Evolutionary conservation across 1,140 invertebrate species (phyloP).

Genomic region (Episyrphus balteatus): DNA sequence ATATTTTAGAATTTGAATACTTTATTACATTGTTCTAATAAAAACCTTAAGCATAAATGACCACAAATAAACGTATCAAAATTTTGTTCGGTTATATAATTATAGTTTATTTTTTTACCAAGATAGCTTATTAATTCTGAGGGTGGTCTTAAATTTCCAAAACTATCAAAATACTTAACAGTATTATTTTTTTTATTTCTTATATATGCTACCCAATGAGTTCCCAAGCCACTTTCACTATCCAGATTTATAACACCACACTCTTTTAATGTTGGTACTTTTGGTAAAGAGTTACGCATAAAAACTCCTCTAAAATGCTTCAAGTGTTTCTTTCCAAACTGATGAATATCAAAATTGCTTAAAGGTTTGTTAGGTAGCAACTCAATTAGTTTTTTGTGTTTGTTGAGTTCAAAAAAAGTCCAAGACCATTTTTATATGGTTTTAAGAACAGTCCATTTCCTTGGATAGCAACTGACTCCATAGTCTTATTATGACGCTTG

Average conservation of each 20-base stretch:
- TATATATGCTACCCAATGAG: conserved; percentile 29
- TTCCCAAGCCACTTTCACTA: conserved; percentile 13
- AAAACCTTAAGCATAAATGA: conserved; percentile 21
- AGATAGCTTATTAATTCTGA: conserved; percentile 21
- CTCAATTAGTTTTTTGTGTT: neutral
- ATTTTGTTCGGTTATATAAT: conserved; percentile 5
- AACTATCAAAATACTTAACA: conserved; percentile 14
- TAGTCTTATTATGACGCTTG: conserved; percentile 14
- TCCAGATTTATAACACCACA: conserved; percentile 25
- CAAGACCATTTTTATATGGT: no score
- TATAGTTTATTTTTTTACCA: neutral
- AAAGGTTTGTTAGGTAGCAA: conserved; percentile 1
- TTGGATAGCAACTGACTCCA: conserved; percentile 14
- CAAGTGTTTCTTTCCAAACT: neutral
- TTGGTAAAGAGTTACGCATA: neutral
- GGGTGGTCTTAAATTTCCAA: conserved; percentile 25
- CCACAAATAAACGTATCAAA: conserved; percentile 17
- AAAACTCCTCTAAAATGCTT: conserved; percentile 1
- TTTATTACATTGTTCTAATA: neutral
- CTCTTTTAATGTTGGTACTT: conserved; percentile 15
- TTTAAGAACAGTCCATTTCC: no score
- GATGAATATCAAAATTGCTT: neutral
- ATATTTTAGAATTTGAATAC: neutral
- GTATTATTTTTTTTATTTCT: conserved; percentile 11
- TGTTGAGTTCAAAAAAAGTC: neutral